phyloP scores from a whole-genome alignment of 2,888 invertebrate genomes.

The Anarsia innoxiella region DNA sequence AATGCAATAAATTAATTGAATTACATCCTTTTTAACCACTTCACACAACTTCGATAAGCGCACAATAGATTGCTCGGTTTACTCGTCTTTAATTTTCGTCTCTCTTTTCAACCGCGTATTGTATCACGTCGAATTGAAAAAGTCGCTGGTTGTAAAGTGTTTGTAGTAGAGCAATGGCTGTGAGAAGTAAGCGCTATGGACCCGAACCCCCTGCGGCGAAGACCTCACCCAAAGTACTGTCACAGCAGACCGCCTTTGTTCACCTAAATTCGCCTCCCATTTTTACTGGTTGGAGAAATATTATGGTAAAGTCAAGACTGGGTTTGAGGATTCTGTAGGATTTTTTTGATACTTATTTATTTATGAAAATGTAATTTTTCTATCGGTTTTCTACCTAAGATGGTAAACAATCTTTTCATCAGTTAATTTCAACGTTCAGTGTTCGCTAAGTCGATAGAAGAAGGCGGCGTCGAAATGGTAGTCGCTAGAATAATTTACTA shows the following conservation, averaged over 20 bases:
- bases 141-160: not conserved
- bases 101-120: not conserved
- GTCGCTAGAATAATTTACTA: too few relatives aligned
- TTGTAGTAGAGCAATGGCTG: slow-evolving; percentile 16
- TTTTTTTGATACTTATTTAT: too few relatives aligned
- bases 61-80: too few relatives aligned
- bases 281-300: slow-evolving; percentile 11
- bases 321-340: slow-evolving; percentile 19
- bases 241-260: slow-evolving; percentile 62
- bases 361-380: too few relatives aligned
- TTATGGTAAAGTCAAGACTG: too few relatives aligned
- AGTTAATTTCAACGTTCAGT: too few relatives aligned
- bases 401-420: too few relatives aligned
- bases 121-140: not conserved
- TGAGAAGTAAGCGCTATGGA: slow-evolving; percentile 52
- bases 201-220: slow-evolving; percentile 50
- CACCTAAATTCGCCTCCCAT: slow-evolving; percentile 45
- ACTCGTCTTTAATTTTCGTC: not conserved
- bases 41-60: too few relatives aligned
- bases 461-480: too few relatives aligned
- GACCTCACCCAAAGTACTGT: slow-evolving; percentile 58
- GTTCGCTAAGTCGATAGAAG: too few relatives aligned
- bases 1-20: slow-evolving; percentile 71
- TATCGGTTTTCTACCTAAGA: too few relatives aligned
- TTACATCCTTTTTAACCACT: slow-evolving; percentile 25